Evolutionary conservation across 2,113 vertebrate genomes (phyloP), one percentile per base, ranked within the genome.

Genomic region (Semnornis frantzii): DNA sequence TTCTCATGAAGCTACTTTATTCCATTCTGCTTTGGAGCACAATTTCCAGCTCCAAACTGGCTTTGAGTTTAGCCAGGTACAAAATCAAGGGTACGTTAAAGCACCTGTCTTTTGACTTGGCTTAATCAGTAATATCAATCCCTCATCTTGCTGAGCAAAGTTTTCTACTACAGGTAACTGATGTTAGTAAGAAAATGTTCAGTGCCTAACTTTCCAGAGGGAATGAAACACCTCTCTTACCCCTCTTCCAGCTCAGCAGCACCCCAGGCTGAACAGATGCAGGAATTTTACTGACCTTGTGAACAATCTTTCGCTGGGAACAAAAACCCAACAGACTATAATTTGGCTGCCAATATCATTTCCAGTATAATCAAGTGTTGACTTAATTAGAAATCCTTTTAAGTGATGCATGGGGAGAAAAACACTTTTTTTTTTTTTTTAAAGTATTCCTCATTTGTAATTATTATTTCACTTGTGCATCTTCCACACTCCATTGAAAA

Each of bases 321-420:
- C 71, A 94, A 93, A 94, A 94, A 54, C 85, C 88, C 80, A 64
- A 80, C 87, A 69, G 93, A 93, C 46, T 83, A 25, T 90, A 94
- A 88, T 93, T 94, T 94, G 85, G 83, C 94, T 95, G 95, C 87
- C 92, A 93, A 71, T 92, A 81, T 94, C 94, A 94, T 92, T 92
- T 92, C 85, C 82, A 94, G 92, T 72, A 87, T 96, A 97, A 97
- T 92, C 48, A 77, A 92, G 71, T 94, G 81, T 85, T 90, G 83
- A 96, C 89, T 97, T 96, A 97, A 97, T 93, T 95, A 97, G 96
- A 97, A 96, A 95, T 92, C 86, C 78, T 94, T 96, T 91, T 82
- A 90, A 96, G 93, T 92, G 95, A 97, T 97, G 95, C 93, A 89
- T 3, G 83, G 94, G 86, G 94, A 90, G 90, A 96, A 95, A 97